Percentiles rank a stretch among this genome's conserved stretches.
Conservation (phyloP, 2,797 vertebrate species). For the Typhlichthys subterraneus region DNA sequence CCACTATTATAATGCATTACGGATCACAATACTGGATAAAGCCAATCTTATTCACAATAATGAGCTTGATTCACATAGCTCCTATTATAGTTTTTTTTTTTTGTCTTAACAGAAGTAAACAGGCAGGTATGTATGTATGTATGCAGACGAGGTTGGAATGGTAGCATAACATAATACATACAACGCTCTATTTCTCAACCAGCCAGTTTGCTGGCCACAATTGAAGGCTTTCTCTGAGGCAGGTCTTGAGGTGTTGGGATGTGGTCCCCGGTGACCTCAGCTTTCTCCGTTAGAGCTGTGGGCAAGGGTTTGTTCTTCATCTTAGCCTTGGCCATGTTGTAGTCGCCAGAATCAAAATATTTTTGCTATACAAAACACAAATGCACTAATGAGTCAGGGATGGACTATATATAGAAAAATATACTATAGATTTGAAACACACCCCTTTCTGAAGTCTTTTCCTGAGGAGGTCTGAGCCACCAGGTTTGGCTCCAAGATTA, state of each 20-base stretch:
- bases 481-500: slow-evolving; percentile 90
- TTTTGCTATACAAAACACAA: slow-evolving; percentile 82
- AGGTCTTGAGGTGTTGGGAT: slow-evolving; percentile 98
- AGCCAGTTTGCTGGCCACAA: slow-evolving; percentile 95
- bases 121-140: slow-evolving; percentile 40
- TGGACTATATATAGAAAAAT: not conserved
- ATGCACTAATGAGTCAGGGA: too few species aligned
- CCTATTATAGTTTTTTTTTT: slow-evolving; percentile 8
- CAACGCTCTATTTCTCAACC: slow-evolving; percentile 84
- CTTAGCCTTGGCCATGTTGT: slow-evolving; percentile 99
- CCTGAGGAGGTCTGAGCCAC: slow-evolving; percentile 93
- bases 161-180: slow-evolving; percentile 66
- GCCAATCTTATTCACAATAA: too few species aligned
- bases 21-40: too few species aligned
- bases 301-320: slow-evolving; percentile 98
- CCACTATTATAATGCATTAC: too few species aligned
- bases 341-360: slow-evolving; percentile 98
- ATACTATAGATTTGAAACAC: slow-evolving; percentile 45
- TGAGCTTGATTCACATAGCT: not conserved
- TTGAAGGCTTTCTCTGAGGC: slow-evolving; percentile 95
- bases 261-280: slow-evolving; percentile 96
- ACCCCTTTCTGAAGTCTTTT: slow-evolving; percentile 98
- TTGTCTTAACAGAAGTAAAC: slow-evolving; percentile 47
- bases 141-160: slow-evolving; percentile 59
- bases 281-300: slow-evolving; percentile 87